A percentile compares a stretch with the other conserved stretches of the same genome.
Conservation (phyloP, 1,140 invertebrate genomes). For the Brachionus koreanus region DNA sequence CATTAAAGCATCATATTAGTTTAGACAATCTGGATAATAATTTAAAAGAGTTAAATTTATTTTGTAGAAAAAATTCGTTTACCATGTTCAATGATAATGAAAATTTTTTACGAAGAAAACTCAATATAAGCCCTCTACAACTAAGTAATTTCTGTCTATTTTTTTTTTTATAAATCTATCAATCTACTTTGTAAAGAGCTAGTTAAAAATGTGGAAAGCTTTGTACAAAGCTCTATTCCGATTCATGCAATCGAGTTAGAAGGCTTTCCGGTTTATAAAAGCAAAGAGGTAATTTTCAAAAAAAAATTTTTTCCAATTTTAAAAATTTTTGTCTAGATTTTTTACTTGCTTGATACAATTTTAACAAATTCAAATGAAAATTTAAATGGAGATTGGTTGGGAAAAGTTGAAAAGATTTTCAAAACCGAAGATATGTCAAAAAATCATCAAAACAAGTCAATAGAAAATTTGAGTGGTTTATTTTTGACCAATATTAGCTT, state of each 20-base stretch:
- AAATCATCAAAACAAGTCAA: background rate
- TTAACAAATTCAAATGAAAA: background rate
- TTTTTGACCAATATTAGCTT: conserved; percentile 22
- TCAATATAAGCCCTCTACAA: background rate
- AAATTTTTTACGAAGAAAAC: conserved; percentile 33
- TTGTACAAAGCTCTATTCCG: background rate
- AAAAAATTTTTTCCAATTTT: background rate
- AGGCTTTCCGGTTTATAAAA: background rate
- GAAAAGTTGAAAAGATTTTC: background rate
- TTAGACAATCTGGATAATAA: background rate
- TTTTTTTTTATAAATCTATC: background rate
- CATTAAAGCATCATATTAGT: background rate
- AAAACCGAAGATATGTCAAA: background rate
- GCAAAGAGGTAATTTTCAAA: background rate
- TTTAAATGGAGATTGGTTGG: background rate
- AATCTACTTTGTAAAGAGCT: background rate
- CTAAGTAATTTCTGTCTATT: background rate
- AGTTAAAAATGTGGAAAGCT: background rate
- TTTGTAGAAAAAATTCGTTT: background rate
- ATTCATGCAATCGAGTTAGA: background rate
- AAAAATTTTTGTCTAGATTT: background rate
- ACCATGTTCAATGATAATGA: conserved; percentile 2
- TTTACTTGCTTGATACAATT: background rate
- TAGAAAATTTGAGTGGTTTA: conserved; percentile 21
- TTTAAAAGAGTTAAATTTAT: background rate